Evolutionary conservation across 2,888 invertebrate species (phyloP), one percentile per base, ranked within the genome.

Genomic region (Pedicia rivosa): DNA sequence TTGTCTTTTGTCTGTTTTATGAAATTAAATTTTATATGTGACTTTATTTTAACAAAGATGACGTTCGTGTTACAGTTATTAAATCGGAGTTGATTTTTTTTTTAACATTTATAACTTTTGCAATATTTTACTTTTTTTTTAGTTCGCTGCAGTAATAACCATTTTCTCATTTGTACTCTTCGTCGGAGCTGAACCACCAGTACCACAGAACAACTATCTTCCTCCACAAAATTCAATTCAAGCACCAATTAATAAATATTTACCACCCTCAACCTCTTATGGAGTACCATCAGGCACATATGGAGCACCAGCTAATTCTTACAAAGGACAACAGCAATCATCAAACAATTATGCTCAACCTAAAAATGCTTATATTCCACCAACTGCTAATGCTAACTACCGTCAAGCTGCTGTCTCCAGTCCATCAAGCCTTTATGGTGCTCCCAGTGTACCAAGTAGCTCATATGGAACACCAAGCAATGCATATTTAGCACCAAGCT

Each of bases 351-450:
- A 48, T 5, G 48, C 49, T 2, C 42, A 43, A 12, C 43, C 41
- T 35, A 48, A 48, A 35, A 46, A 46, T 9, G 40, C 42, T 31
- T 46, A 48, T 20, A 40, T 41, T 42, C 38, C 5, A 6, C 20
- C 5, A 20, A 8, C 20, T n/a, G 4, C 17, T 8, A 12, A 10
- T 10, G 16, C 37, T 14, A 39, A 42, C 32, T 44, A 46, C 32
- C 44, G 45, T 17, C 41, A 44, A n/a, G n/a, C n/a, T n/a, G n/a
- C n/a, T n/a, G n/a, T n/a, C n/a, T n/a, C n/a, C n/a, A n/a, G n/a
- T 15, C 60, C 61, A 4, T 63, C 66, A 35, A 58, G 62, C 37
- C 63, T 62, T 38, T 68, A 69, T 42, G 66, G 66, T 22, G 62
- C 59, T n/a, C 54, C 45, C 48, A 47, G 46, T 43, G 41, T 50